phyloP scores from a whole-genome alignment of 2,113 vertebrate species.

The rabbit (Oryctolagus cuniculus) region DNA sequence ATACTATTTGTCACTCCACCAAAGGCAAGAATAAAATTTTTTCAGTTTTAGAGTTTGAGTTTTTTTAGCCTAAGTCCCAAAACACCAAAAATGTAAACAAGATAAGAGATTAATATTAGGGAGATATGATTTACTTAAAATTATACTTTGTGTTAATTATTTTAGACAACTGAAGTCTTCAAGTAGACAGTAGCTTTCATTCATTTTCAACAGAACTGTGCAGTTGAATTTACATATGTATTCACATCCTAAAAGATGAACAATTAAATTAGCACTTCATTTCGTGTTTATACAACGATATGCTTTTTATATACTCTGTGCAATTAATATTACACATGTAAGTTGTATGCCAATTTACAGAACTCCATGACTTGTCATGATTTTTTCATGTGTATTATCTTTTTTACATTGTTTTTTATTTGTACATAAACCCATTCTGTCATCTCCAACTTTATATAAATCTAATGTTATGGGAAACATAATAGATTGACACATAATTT shows the following conservation, averaged over 20 bases:
- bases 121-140: conserved; percentile 58
- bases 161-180: conserved; percentile 66
- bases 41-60: conserved; percentile 78
- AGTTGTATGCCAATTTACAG: conserved; percentile 88
- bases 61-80: conserved; percentile 65
- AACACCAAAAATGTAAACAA: conserved; percentile 86
- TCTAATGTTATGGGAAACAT: conserved; percentile 91
- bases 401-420: conserved; percentile 89
- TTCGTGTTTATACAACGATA: conserved; percentile 59
- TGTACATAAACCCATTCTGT: conserved; percentile 92
- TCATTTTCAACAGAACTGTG: conserved; percentile 74
- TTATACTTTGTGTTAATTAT: conserved; percentile 70
- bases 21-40: conserved; percentile 79
- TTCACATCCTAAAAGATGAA: conserved; percentile 75
- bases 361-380: conserved; percentile 82
- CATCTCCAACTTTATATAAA: conserved; percentile 96
- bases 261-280: conserved; percentile 78
- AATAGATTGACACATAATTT: conserved; percentile 97
- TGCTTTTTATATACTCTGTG: conserved; percentile 66
- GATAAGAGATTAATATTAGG: conserved; percentile 69
- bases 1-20: conserved; percentile 79
- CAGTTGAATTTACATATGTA: conserved; percentile 75
- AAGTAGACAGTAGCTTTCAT: conserved; percentile 67
- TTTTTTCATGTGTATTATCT: conserved; percentile 80
- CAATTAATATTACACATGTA: conserved; percentile 79